A percentile compares a stretch with the other conserved stretches of the same genome.
phyloP scores from a whole-genome alignment of 2,113 vertebrate species.

The Rhagologus leucostigma region DNA sequence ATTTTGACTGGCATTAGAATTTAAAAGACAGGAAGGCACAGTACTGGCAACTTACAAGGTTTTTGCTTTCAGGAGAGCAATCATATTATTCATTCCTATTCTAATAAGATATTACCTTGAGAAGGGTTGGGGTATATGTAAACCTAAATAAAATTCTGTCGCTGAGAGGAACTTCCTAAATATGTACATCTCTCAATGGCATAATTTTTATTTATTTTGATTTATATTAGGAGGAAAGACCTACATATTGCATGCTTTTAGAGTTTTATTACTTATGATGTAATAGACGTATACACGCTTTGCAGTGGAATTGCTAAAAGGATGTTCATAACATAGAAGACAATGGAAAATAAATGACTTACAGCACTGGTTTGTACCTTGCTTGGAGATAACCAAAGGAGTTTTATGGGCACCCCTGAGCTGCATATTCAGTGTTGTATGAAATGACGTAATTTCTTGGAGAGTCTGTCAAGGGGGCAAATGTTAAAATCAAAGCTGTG shows the following conservation, averaged over 20 bases:
- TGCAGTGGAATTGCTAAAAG: not conserved
- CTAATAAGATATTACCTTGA: not conserved
- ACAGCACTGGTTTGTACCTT: not conserved
- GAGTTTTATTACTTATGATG: not conserved
- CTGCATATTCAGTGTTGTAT: not conserved
- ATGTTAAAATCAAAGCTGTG: not conserved
- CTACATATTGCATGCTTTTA: not conserved
- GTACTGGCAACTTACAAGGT: not conserved
- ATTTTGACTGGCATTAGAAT: not conserved
- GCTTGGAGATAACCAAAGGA: not conserved
- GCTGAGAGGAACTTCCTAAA: not conserved
- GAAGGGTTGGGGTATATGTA: not conserved
- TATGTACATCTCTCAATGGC: not conserved
- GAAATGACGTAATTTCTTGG: not conserved
- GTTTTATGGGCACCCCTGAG: not conserved
- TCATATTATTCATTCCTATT: not conserved
- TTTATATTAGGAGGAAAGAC: not conserved
- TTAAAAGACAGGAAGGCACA: not conserved
- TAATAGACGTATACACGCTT: not conserved
- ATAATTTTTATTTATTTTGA: not conserved
- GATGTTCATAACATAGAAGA: not conserved
- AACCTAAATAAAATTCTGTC: constrained; percentile 24
- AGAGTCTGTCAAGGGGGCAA: not conserved
- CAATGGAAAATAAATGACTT: not conserved
- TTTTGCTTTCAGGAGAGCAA: not conserved